Evolutionary conservation across 2,888 invertebrate genomes (phyloP), one percentile per base, ranked within the genome.

Genomic region (Acanthoscelides obtectus): DNA sequence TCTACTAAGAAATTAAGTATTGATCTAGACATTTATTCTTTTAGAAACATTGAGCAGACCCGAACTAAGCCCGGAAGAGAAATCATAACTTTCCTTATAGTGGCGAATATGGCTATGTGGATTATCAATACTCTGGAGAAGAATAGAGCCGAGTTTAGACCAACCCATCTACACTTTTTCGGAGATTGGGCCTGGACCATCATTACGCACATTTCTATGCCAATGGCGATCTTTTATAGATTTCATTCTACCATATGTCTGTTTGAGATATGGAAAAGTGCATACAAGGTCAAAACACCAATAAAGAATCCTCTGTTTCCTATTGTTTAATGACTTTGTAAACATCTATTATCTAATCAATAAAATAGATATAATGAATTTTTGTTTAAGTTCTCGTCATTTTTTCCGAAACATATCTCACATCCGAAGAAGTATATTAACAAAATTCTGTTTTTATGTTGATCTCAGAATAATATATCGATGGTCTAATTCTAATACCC

Each of bases 121-220:
- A 94, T 95, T 8, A 94, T 98, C 76, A 96, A 96, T 82, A 96
- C 96, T 0, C 86, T 97, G 81, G 96, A 97, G 84, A 96, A 96
- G 80, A 94, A 95, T 0, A 88, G 96, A 22, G 94, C 96, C 0
- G 96, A 96, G 81, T 95, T 95, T 5, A 95, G 96, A 84, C 96
- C 96, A 8, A 93, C 96, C 66, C 97, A 97, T 85, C 86, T 96
- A 77, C 93, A 95, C 81, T 97, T 97, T 86, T 97, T 96, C 81
- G 96, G 96, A 0, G 87, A 95, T 64, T 96, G 96, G 96, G 96
- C 96, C 45, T 97, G 97, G 97, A 96, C 96, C 19, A 96, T 97
- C 74, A 96, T 97, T 74, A 96, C 95, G 0, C 96, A 97, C 82
- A 95, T 97, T 0, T 95, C 95, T 0, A 96, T 96, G 93, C 97